Evolutionary conservation across 1,140 invertebrate species (phyloP), one percentile per base, ranked within the genome.

Genomic region (Maniola jurtina): DNA sequence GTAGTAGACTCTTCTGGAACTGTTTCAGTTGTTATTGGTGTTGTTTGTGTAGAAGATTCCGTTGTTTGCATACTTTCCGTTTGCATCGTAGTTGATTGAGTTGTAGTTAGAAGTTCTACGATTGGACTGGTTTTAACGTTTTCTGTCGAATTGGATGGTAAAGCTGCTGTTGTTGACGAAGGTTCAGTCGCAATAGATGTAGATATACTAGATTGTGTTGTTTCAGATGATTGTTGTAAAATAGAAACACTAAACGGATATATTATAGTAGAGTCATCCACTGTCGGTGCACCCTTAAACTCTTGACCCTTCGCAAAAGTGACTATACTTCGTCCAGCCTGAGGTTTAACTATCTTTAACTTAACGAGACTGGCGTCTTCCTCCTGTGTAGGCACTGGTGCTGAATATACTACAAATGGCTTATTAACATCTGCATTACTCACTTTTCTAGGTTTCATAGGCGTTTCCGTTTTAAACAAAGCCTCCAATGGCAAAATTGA

Each of bases 401-500:
- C 76, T 9, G 91, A 90, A 69, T 91, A 92, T 25, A 91, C 91
- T n/a, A 92, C 76, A 72, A 91, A 92, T 35, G 89, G 88, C 72
- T 88, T 79, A n/a, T 81, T 86, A 54, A 67, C 59, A 47, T 71
- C 71, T n/a, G 61, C 66, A 14, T 80, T 70, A 42, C n/a, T 73
- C 5, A 76, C 60, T 78, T 85, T 81, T 72, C 70, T 79, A 14
- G 77, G 64, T 45, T 64, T 78, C 11, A 75, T 52, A 5, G 81
- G 83, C 64, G 69, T 89, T 38, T 92, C 90, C 8, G 91, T 91
- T 77, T 92, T 92, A 72, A 94, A 94, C 16, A 94, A 77, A 6
- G 90, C 93, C 83, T 94, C 93, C 68, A 94, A 79, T 35, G 93
- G 86, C 66, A 94, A 92, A 6, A 93, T 94, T 0, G 93, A 94